Base-by-base conservation (phyloP, 2,113 vertebrate species). In the Chionodraco myersi region DNA sequence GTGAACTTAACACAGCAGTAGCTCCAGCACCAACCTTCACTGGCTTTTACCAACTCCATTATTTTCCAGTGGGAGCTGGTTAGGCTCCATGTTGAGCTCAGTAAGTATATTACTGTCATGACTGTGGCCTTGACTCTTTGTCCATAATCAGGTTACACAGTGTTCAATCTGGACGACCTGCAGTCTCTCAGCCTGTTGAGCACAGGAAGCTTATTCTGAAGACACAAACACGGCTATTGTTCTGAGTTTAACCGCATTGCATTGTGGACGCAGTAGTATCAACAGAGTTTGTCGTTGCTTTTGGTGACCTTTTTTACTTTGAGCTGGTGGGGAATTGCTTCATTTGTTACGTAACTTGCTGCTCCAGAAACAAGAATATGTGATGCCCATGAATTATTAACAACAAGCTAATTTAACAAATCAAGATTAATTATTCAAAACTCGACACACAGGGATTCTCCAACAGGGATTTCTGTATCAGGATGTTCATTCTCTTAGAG, bases 31-130 rank as follows among this genome's bases (percentile, higher is more conserved):
- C 51, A 68, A 68, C 45, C 69, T 70, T 83, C 66, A 77, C 47
- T 73, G 78, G 56, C 73, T 90, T 83, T 89, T 86, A 81, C 64
- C 62, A 57, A 84, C 88, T 81, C 9, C 54, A 36, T 59, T 75
- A 5, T 3, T 66, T 70, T 61, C 61, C 71, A 62, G 6, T 59
- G 53, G 73, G 56, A 88, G 79, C 77, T 72, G 69, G 73, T 87
- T 83, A 87, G 62, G 34, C 21, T 79, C 85, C 72, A 84, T 79
- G 88, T 88, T 84, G 70, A 84, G 72, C 51, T n/a, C 56, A 49
- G 77, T 88, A 88, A 92, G 74, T 89, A n/a, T 58, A 80, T 92
- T 92, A 91, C 65, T 64, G 90, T 54, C 66, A 57, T 15, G 80
- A 54, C 77, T 70, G 67, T 26, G 77, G 79, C 81, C 83, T 54